phyloP scores from a whole-genome alignment of 1,140 invertebrate species.

The Rhopalosiphum maidis region DNA sequence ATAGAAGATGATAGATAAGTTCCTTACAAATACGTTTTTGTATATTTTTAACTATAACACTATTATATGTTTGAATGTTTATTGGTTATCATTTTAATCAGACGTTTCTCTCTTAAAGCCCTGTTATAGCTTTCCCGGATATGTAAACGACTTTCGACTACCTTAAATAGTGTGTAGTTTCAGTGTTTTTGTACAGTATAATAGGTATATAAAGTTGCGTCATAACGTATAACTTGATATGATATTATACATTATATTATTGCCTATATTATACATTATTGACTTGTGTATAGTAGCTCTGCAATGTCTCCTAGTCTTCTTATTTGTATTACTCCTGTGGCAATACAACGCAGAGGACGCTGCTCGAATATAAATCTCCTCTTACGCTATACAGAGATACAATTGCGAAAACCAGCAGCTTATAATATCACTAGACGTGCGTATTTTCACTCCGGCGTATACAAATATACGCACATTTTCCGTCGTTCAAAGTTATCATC shows the following conservation, averaged over 20 bases:
- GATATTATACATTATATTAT: neutral
- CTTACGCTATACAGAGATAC: neutral
- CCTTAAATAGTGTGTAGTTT: no score
- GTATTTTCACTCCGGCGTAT: neutral
- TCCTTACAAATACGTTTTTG: neutral
- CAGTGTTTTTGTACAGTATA: neutral
- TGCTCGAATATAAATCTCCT: neutral
- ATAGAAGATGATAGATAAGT: neutral
- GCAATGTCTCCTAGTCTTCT: neutral
- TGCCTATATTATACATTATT: neutral
- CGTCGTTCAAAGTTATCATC: neutral
- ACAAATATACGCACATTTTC: neutral
- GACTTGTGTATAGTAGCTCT: neutral
- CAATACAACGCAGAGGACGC: neutral
- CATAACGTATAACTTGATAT: neutral
- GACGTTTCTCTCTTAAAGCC: no score
- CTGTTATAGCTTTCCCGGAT: no score
- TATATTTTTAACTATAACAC: neutral
- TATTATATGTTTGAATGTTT: neutral
- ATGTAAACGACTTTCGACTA: no score
- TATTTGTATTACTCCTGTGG: neutral
- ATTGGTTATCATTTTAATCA: neutral
- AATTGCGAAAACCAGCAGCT: neutral
- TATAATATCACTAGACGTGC: neutral
- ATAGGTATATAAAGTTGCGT: neutral